Evolutionary conservation across 2,113 vertebrate species (phyloP).

Genomic region (Seriola quinqueradiata): DNA sequence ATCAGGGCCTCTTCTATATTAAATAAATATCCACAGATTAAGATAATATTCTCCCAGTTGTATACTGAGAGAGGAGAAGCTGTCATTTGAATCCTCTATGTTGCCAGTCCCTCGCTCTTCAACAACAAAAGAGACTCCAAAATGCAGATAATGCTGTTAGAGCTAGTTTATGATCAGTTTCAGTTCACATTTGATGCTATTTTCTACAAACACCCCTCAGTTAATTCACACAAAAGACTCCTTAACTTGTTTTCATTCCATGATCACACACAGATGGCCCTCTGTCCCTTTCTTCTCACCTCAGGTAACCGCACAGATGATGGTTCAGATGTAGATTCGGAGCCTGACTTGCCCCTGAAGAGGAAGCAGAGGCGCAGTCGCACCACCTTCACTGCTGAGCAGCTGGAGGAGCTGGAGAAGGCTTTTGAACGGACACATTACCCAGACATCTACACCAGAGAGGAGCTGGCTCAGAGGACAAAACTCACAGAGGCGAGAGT

Average conservation of each 20-base stretch:
- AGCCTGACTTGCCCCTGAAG: constrained; percentile 96
- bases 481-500: constrained; percentile 97
- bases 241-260: constrained; percentile 27
- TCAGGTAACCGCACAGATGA: constrained; percentile 95
- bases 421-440: constrained; percentile 99
- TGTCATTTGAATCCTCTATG: constrained; percentile 74
- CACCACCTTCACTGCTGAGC: constrained; percentile 98
- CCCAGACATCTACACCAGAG: constrained; percentile 98
- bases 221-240: constrained; percentile 30
- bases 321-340: constrained; percentile 95
- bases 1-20: constrained; percentile 80
- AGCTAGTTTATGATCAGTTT: constrained; percentile 32
- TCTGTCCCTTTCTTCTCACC: constrained; percentile 37
- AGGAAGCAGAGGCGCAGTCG: constrained; percentile 97
- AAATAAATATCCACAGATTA: constrained; percentile 85
- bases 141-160: constrained; percentile 57
- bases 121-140: constrained; percentile 59
- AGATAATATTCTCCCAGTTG: constrained; percentile 83
- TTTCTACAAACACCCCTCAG: constrained; percentile 26
- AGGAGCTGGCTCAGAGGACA: constrained; percentile 98
- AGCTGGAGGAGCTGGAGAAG: constrained; percentile 99
- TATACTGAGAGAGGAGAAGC: constrained; percentile 68
- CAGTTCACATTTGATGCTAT: constrained; percentile 33
- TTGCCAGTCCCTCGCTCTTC: constrained; percentile 50
- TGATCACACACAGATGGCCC: constrained; percentile 53